Base-by-base conservation (phyloP, 1,140 invertebrate species). In the Diabrotica undecimpunctata region DNA sequence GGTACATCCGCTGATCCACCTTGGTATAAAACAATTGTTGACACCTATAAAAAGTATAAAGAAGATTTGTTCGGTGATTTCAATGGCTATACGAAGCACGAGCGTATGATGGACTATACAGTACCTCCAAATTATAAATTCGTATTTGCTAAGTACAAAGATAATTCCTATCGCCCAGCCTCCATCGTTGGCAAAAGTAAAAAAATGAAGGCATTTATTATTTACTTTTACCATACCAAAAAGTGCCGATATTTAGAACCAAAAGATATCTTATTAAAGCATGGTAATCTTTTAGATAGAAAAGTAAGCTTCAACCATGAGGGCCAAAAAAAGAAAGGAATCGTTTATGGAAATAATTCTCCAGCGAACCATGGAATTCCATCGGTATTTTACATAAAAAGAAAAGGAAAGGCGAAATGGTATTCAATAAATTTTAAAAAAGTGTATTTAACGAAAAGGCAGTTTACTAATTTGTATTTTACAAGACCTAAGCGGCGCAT, bases 341-440 rank as follows among this genome's bases (percentile, higher is more conserved):
- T 14, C 35, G 68, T 70, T 4, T 66, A 54, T 54, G 68, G 68
- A 35, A 70, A 70, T 35, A 70, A 70, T 55, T 70, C 68, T 6
- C 68, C 68, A 7, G 68, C 68, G 6, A 70, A 70, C 35, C 63
- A 65, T 41, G 68, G 68, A 52, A 66, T 66, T 54, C 68, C 68
- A 9, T 62, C 65, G 5, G 37, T 70, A 11, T 70, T 70, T 59
- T 66, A 55, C 53, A 54, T 70, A 25, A 66, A 55, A 50, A 64
- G 61, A n/a, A 64, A 46, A 25, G 61, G 55, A 11, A 64, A 58
- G 11, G 7, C 57, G 12, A 66, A 55, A 56, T 70, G 68, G 68
- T 66, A 53, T 54, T 61, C 66, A 39, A 37, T 70, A 7, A 54
- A 54, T 8, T 70, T 66, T n/a, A 70, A 64, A 62, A 58, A 46